phyloP scores from a whole-genome alignment of 2,888 invertebrate genomes.

The Dexiosoma caninum region DNA sequence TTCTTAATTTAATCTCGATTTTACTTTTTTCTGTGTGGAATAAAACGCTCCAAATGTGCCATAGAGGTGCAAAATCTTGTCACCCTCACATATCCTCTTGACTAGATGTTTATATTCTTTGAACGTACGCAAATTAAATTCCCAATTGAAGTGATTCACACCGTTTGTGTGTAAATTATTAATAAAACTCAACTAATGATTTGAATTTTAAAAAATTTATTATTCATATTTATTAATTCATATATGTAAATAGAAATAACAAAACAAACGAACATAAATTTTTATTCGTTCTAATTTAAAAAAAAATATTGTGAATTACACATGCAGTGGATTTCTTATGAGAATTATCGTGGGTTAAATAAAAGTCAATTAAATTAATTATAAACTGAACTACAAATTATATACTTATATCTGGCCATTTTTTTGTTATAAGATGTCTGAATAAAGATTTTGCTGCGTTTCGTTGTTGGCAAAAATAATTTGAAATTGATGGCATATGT shows the following conservation, averaged over 20 bases:
- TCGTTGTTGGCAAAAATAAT: background rate
- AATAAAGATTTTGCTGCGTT: background rate
- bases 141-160: no score
- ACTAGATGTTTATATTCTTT: no score
- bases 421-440: background rate
- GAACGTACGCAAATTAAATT: no score
- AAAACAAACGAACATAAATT: background rate
- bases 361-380: conserved; percentile 44
- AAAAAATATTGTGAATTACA: background rate
- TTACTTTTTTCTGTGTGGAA: no score
- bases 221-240: conserved; percentile 13
- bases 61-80: background rate
- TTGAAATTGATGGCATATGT: no score
- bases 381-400: background rate
- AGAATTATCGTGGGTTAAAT: conserved; percentile 26
- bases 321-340: background rate
- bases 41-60: no score
- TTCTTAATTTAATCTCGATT: no score
- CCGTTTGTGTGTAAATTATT: background rate
- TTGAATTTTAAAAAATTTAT: background rate
- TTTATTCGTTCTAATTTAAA: background rate
- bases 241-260: conserved; percentile 8
- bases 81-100: no score
- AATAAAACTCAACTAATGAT: background rate
- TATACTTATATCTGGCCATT: no score